Percentiles rank a stretch among this genome's conserved stretches.
Conservation (phyloP, 2,797 vertebrate species). For the Choloepus didactylus region DNA sequence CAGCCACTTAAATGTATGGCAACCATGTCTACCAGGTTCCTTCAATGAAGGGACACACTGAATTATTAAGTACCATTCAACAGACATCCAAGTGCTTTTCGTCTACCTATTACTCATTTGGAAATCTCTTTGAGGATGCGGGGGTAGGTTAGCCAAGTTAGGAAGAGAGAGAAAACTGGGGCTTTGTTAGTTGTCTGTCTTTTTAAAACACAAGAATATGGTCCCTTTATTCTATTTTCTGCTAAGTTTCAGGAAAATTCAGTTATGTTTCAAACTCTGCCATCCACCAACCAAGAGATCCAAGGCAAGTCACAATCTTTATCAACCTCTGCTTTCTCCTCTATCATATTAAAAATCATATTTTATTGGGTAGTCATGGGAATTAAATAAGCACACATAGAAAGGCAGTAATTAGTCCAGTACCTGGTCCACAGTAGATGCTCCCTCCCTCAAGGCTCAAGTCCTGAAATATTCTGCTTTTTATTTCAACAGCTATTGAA, state of each 20-base stretch:
- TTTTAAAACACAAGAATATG: constrained; percentile 39
- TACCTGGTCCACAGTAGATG: not conserved
- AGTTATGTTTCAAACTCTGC: constrained; percentile 12
- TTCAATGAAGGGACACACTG: not conserved
- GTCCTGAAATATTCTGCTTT: not conserved
- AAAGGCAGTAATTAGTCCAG: not conserved
- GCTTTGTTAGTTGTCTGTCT: constrained; percentile 1
- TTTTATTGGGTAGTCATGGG: not conserved
- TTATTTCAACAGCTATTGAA: not conserved
- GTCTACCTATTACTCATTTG: not conserved
- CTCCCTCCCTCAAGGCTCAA: not conserved
- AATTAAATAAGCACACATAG: not conserved
- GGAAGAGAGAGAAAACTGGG: not conserved
- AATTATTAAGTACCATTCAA: not conserved
- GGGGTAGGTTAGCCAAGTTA: not conserved
- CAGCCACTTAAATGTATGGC: not conserved
- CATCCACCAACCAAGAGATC: not conserved
- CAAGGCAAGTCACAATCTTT: not conserved
- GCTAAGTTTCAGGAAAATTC: not conserved
- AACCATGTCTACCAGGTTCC: not conserved
- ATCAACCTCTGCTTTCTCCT: not conserved
- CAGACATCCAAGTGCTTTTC: not conserved
- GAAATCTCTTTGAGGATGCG: not conserved
- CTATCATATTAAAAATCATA: not conserved
- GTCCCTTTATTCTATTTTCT: constrained; percentile 18